A percentile compares a stretch with the other conserved stretches of the same genome.
Evolutionary conservation across 2,113 vertebrate genomes (phyloP).

Genomic region (Sinocyclocheilus grahami): DNA sequence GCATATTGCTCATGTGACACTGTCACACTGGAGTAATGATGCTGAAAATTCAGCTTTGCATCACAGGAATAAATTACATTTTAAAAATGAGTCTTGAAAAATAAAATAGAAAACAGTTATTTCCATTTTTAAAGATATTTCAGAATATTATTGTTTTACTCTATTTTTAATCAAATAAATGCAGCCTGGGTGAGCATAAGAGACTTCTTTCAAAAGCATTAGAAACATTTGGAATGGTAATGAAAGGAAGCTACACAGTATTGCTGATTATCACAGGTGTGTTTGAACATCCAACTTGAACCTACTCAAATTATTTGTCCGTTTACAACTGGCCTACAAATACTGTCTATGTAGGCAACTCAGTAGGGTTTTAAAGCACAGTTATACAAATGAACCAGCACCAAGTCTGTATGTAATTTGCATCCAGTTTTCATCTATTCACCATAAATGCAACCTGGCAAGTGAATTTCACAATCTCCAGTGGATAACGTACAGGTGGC

Average conservation of each 20-base stretch:
- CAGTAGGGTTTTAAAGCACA: background rate
- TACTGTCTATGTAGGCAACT: background rate
- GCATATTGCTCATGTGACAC: too few relatives aligned
- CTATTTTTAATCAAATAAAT: too few relatives aligned
- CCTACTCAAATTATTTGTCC: background rate
- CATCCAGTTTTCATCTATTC: background rate
- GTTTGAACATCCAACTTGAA: background rate
- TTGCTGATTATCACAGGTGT: background rate
- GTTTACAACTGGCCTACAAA: background rate
- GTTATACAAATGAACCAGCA: conserved; percentile 11
- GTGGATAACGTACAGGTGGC: background rate
- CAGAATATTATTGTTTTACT: too few relatives aligned
- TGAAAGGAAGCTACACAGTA: background rate
- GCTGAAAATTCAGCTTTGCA: too few relatives aligned
- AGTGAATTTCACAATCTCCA: background rate
- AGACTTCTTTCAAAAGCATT: too few relatives aligned
- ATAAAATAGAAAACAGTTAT: too few relatives aligned
- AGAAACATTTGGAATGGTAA: too few relatives aligned
- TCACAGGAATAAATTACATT: too few relatives aligned
- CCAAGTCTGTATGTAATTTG: background rate
- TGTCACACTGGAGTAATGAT: too few relatives aligned
- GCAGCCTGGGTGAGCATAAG: too few relatives aligned
- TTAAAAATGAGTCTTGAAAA: too few relatives aligned
- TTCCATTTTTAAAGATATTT: too few relatives aligned
- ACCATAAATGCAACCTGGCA: background rate